Conservation (phyloP, 2,888 invertebrate genomes). For the Galerucella calmariensis region DNA sequence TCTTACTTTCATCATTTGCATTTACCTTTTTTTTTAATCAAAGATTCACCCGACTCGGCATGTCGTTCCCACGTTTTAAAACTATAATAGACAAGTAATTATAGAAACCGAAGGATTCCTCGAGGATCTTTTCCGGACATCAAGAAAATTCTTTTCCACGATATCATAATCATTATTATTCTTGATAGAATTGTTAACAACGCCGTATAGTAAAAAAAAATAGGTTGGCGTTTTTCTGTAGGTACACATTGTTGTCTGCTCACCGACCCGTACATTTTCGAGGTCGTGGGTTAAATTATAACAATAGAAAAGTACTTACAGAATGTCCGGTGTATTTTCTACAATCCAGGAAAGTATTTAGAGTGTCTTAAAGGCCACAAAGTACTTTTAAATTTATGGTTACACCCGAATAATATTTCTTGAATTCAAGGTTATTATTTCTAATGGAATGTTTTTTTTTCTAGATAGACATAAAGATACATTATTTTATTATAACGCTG, state of each 20-base stretch:
- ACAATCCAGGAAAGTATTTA: background rate
- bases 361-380: no score
- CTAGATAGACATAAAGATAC: no score
- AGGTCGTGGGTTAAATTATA: constrained; percentile 49
- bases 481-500: no score
- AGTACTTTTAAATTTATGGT: no score
- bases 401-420: no score
- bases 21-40: background rate
- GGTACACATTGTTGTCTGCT: constrained; percentile 60
- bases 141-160: constrained; percentile 42
- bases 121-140: constrained; percentile 23
- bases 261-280: constrained; percentile 54
- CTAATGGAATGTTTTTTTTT: no score
- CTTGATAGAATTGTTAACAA: constrained; percentile 48
- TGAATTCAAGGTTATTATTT: no score
- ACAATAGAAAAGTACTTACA: constrained; percentile 8
- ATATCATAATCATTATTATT: constrained; percentile 34
- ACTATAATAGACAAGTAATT: constrained; percentile 21
- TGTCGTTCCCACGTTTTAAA: constrained; percentile 25
- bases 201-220: constrained; percentile 46
- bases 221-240: constrained; percentile 47
- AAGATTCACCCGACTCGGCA: background rate
- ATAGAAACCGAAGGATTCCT: constrained; percentile 19
- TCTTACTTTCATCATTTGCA: constrained; percentile 4
- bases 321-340: constrained; percentile 5